Percentiles rank a stretch among this genome's conserved stretches.
Evolutionary conservation across 1,140 invertebrate species (phyloP).

Genomic region (Amphibalanus amphitrite): DNA sequence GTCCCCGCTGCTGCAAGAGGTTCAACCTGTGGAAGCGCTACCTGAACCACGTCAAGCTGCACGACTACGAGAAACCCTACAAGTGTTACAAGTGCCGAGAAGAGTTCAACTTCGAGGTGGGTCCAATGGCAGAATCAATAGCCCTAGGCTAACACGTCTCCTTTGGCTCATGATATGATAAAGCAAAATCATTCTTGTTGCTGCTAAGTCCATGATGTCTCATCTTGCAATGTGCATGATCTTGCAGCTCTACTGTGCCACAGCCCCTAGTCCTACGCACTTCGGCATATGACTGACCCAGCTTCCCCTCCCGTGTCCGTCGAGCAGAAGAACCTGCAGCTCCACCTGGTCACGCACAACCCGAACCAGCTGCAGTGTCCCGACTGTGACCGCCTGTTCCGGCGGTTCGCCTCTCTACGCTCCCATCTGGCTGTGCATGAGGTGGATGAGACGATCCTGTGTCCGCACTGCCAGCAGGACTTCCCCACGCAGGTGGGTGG

Average conservation of each 20-base stretch:
- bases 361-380: constrained; percentile 12
- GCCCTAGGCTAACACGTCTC: too few species aligned
- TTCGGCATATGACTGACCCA: too few species aligned
- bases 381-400: constrained; percentile 15
- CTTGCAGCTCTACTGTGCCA: too few species aligned
- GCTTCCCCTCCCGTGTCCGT: too few species aligned
- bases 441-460: constrained; percentile 16
- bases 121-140: too few species aligned
- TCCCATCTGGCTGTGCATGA: constrained; percentile 16
- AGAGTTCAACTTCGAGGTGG: constrained; percentile 15
- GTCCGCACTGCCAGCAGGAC: constrained; percentile 16
- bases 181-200: too few species aligned
- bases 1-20: too few species aligned
- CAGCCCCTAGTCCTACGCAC: too few species aligned
- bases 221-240: too few species aligned
- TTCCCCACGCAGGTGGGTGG: constrained; percentile 16
- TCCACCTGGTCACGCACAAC: constrained; percentile 13
- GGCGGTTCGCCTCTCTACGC: constrained; percentile 17
- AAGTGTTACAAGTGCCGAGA: constrained; percentile 13
- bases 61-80: constrained; percentile 16
- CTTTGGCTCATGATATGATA: too few species aligned
- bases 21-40: too few species aligned
- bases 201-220: too few species aligned
- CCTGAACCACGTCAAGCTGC: constrained; percentile 13
- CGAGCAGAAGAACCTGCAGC: constrained; percentile 15